These are phyloP conservation scores for Malachius bipustulatus DNA, from an alignment of 2,888 invertebrate species.

Conservation along the genomic window DNA sequence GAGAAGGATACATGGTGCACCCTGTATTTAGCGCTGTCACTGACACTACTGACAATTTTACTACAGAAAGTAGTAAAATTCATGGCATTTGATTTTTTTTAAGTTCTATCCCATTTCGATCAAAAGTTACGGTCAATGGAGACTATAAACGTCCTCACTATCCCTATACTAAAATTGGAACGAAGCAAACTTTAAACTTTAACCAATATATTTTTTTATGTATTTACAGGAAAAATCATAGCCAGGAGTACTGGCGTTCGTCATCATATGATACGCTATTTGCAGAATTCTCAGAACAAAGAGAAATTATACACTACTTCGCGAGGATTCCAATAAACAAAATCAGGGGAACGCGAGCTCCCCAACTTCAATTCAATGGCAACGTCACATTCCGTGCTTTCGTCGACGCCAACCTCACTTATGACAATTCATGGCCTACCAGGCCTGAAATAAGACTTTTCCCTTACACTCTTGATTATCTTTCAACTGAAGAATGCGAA, in stretches of 20 bases:
- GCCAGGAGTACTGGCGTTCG: slow-evolving; percentile 29
- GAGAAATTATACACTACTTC: slow-evolving; percentile 29
- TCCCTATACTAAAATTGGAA: too few species aligned
- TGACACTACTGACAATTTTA: too few species aligned
- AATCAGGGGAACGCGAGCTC: slow-evolving; percentile 37
- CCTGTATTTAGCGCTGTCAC: too few species aligned
- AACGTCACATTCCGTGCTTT: slow-evolving; percentile 48
- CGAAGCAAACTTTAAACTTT: too few species aligned
- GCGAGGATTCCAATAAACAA: slow-evolving; percentile 30
- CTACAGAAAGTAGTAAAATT: too few species aligned
- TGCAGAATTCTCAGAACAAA: slow-evolving; percentile 33
- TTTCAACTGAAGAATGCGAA: slow-evolving; percentile 43
- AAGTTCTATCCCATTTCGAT: too few species aligned
- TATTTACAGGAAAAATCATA: slow-evolving; percentile 22
- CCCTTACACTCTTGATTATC: slow-evolving; percentile 58
- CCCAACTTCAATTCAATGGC: slow-evolving; percentile 46
- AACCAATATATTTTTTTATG: too few species aligned
- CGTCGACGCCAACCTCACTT: slow-evolving; percentile 38
- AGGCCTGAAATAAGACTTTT: slow-evolving; percentile 41
- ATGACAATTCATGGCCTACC: slow-evolving; percentile 54
- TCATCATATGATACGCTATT: slow-evolving; percentile 25
- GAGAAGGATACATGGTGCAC: too few species aligned
- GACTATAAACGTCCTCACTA: too few species aligned
- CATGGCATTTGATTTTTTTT: too few species aligned
- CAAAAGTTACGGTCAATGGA: too few species aligned